These are phyloP conservation scores for Erythrolamprus reginae DNA, from an alignment of 2,113 vertebrate genomes.

Conservation along the genomic window DNA sequence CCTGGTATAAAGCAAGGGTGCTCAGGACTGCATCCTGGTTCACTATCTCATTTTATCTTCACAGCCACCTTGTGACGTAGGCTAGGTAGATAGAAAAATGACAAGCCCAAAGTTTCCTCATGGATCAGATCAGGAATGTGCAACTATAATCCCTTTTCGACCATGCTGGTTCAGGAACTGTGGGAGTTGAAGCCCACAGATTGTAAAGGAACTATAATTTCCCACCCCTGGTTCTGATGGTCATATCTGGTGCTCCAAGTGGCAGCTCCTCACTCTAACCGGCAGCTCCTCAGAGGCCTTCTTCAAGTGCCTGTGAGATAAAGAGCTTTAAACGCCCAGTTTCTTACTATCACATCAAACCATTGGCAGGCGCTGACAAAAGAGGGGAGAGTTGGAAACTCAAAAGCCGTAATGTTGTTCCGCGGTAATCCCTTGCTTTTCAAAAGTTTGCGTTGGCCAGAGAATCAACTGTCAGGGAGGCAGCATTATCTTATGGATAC, in stretches of 20 bases:
- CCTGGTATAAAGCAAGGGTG: not conserved
- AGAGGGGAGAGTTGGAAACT: not conserved
- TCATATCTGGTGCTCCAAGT: too few species aligned
- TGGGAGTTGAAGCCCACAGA: not conserved
- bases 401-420: not conserved
- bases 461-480: slow-evolving; percentile 56
- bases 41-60: not conserved
- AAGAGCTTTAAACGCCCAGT: not conserved
- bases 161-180: not conserved
- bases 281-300: not conserved
- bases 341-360: slow-evolving; percentile 61
- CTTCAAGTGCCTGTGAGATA: not conserved
- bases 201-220: not conserved
- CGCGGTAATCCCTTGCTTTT: slow-evolving; percentile 44
- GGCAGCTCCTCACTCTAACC: not conserved
- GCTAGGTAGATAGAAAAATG: not conserved
- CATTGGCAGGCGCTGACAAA: not conserved
- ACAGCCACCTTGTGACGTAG: not conserved
- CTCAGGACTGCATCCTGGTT: not conserved
- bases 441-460: slow-evolving; percentile 58
- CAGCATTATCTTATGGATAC: slow-evolving; percentile 61
- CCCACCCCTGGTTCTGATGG: not conserved
- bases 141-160: not conserved
- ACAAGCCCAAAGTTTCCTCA: too few species aligned
- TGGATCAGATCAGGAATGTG: not conserved